These are phyloP conservation scores for Orchestia grillus DNA, from an alignment of 1,140 invertebrate genomes.

Conservation along the genomic window DNA sequence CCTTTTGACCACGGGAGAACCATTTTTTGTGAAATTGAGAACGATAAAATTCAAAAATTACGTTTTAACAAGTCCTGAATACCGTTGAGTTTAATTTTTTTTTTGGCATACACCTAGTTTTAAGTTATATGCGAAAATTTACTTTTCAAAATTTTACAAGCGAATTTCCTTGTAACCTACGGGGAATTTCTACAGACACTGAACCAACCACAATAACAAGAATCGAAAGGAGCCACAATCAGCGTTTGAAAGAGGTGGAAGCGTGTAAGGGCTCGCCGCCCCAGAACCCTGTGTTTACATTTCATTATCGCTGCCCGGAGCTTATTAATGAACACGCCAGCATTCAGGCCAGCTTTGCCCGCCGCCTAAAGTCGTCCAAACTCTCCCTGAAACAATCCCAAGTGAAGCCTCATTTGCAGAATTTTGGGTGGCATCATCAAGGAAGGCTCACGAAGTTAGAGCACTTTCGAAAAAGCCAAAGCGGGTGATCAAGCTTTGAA, in stretches of 20 bases:
- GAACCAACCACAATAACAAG: background rate
- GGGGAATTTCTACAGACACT: background rate
- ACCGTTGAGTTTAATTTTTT: too few relatives aligned
- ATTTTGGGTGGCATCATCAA: conserved; percentile 5
- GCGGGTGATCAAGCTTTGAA: background rate
- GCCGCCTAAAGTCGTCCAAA: conserved; percentile 17
- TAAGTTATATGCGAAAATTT: too few relatives aligned
- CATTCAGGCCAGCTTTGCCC: background rate
- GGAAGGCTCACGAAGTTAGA: conserved; percentile 15
- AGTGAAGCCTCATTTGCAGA: conserved; percentile 30
- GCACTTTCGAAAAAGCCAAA: background rate
- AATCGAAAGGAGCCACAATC: background rate
- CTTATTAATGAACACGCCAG: conserved; percentile 21
- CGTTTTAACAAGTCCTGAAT: too few relatives aligned
- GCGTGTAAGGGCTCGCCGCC: background rate
- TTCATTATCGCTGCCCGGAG: conserved; percentile 19
- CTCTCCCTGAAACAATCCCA: conserved; percentile 12
- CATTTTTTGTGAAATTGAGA: too few relatives aligned
- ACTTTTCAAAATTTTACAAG: too few relatives aligned
- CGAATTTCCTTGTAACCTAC: background rate
- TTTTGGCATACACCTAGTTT: too few relatives aligned
- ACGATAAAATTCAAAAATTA: too few relatives aligned
- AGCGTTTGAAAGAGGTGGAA: background rate
- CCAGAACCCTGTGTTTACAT: background rate
- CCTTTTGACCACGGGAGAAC: too few relatives aligned